Base-by-base conservation (phyloP, 2,888 invertebrate species). In the Polia nebulosa region DNA sequence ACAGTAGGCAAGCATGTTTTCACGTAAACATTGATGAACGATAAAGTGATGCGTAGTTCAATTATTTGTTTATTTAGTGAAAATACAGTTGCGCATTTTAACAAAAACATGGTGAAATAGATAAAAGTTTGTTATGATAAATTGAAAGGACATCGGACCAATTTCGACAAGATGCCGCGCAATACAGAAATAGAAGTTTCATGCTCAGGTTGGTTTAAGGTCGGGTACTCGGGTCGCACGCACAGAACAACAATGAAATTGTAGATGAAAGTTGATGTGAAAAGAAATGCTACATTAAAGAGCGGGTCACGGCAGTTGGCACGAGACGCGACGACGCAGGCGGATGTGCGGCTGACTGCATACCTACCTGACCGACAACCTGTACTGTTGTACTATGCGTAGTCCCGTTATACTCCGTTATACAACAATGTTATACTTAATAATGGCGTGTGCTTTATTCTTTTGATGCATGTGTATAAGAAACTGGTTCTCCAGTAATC, bases 301-400 rank as follows among this genome's bases (percentile, higher is more conserved):
- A 65, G 75, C 82, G 79, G 81, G 58, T 59, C 64, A 70, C 78
- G 75, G 80, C 56, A 79, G 79, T 67, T 56, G 36, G 73, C 72
- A 76, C 73, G 71, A 76, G 74, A 66, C 73, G 80, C 76, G 73
- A 72, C 75, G 76, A 72, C 75, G 76, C 73, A 82, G 78, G 82
- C 90, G 90, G 91, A 91, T 91, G 85, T 86, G 80, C 85, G 89
- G 84, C 85, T 85, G 82, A 85, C 81, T 88, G 88, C 84, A 76
- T 85, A 82, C 79, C 83, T 88, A 84, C 85, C 83, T 88, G 83
- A 87, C 84, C 83, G 75, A 66, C 70, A 79, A 81, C 79, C 71
- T 70, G 78, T 62, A 72, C 71, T 70, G 78, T 62, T 70, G 78
- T 62, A 72, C 73, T 44, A 68, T 71, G 77, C 76, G 69, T 36